Base-by-base conservation (phyloP, 1,140 invertebrate species). In the Stegodyphus dumicola region DNA sequence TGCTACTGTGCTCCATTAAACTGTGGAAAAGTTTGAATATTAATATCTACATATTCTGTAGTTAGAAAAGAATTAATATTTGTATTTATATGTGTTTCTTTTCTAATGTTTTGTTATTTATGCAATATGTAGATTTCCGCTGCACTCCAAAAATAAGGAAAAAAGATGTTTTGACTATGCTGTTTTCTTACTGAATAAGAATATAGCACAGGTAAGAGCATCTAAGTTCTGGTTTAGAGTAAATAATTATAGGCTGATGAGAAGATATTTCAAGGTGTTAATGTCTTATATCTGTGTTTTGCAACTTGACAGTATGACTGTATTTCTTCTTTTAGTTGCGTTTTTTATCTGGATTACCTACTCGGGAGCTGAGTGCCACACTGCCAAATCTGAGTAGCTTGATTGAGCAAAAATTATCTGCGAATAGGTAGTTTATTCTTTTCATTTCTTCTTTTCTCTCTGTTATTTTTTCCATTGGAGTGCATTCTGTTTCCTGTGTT, bases 171-270 rank as follows among this genome's bases (percentile, higher is more conserved):
- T 94, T 91, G 93, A 94, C 88, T 96, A 96, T 91, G 96, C 93
- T 67, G 95, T 96, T 17, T 96, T 95, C 90, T 91, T 97, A 18
- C 90, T 97, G n/a, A 96, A 96, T 88, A 96, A 96, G 91, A 96
- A 96, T 90, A 95, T 97, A 87, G 94, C 95, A 70, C 95, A 96
- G 90, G 90, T 90, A 88, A 79, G 73, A 17, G 65, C 48, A 76
- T 49, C 17, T n/a, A 66, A 71, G n/a, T 7, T 85, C 65, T 17
- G 60, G 33, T 33, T 33, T 86, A 3, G 15, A 86, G 49, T 49
- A 53, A 53, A 13, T 51, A 6, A 33, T 64, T 69, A 77, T 11
- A 77, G 75, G 48, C 69, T n/a, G n/a, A 78, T 49, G 83, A 60
- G 7, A 7, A 13, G 13, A 60, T 60, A 13, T 60, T 1, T 15